These are phyloP conservation scores for Lasioglossum malachurum DNA, from an alignment of 2,888 invertebrate species.

Conservation along the genomic window DNA sequence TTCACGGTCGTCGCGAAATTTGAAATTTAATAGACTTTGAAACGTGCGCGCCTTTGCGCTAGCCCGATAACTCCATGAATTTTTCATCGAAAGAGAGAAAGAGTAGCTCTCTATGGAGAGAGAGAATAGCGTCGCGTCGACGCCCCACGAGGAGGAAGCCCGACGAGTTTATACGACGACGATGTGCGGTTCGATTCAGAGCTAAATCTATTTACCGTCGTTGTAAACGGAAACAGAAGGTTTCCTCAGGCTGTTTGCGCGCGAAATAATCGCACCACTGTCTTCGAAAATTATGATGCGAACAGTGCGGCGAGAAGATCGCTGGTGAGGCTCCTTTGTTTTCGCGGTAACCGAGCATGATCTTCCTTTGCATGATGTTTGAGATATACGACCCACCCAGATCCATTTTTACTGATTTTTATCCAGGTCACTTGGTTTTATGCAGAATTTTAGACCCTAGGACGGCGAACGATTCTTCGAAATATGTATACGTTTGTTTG, in stretches of 20 bases:
- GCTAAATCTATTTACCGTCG: constrained; percentile 55
- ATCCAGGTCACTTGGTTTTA: background rate
- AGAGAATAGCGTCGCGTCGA: background rate
- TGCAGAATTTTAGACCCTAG: background rate
- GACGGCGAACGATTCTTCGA: too few species aligned
- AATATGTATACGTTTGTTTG: too few species aligned
- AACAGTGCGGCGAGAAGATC: background rate
- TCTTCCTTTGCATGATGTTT: background rate
- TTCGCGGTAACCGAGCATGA: background rate
- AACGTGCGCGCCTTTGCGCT: constrained; percentile 14
- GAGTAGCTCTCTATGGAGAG: too few species aligned
- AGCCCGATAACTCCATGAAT: constrained; percentile 24
- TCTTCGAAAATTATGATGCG: background rate
- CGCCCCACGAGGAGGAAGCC: constrained; percentile 36
- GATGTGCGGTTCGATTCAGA: constrained; percentile 31
- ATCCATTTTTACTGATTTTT: background rate
- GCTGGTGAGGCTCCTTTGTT: background rate
- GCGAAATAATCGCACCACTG: constrained; percentile 10
- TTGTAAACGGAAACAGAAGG: constrained; percentile 11
- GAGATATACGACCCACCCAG: background rate
- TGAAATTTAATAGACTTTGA: constrained; percentile 46
- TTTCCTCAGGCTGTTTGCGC: background rate
- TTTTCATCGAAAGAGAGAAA: constrained; percentile 24
- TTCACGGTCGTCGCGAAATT: constrained; percentile 27
- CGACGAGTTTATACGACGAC: constrained; percentile 39